These are phyloP conservation scores for Brachycybe producta DNA, from an alignment of 2,888 invertebrate genomes.

Conservation along the genomic window DNA sequence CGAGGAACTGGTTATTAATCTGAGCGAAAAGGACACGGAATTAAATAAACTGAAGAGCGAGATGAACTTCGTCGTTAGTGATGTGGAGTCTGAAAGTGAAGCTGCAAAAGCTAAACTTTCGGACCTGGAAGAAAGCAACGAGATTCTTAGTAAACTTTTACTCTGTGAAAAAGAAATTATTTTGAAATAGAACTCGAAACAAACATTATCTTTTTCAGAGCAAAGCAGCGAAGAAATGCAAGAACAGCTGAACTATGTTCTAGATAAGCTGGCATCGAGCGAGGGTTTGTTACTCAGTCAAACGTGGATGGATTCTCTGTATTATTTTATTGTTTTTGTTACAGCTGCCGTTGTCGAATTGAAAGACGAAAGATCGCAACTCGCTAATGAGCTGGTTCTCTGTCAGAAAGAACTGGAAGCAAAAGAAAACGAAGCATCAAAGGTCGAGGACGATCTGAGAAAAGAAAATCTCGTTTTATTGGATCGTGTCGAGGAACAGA, in stretches of 20 bases:
- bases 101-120: not conserved
- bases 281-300: too few relatives aligned
- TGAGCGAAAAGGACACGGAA: not conserved
- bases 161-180: too few relatives aligned
- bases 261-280: too few relatives aligned
- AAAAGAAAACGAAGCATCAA: not conserved
- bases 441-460: not conserved
- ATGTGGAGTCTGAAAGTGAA: not conserved
- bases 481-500: slow-evolving; percentile 2
- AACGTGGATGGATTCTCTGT: too few relatives aligned
- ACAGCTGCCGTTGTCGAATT: too few relatives aligned
- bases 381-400: not conserved
- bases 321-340: too few relatives aligned
- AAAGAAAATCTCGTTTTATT: slow-evolving; percentile 1
- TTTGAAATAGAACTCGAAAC: too few relatives aligned
- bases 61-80: not conserved
- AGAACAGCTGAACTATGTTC: too few relatives aligned
- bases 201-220: too few relatives aligned
- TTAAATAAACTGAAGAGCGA: not conserved
- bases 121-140: not conserved
- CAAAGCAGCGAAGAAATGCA: too few relatives aligned
- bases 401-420: slow-evolving; percentile 1
- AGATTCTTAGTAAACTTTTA: slow-evolving; percentile 1
- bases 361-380: too few relatives aligned
- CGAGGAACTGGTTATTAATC: not conserved